Evolutionary conservation across 1,140 invertebrate species (phyloP).

Genomic region (Atopsyche davidsoni): DNA sequence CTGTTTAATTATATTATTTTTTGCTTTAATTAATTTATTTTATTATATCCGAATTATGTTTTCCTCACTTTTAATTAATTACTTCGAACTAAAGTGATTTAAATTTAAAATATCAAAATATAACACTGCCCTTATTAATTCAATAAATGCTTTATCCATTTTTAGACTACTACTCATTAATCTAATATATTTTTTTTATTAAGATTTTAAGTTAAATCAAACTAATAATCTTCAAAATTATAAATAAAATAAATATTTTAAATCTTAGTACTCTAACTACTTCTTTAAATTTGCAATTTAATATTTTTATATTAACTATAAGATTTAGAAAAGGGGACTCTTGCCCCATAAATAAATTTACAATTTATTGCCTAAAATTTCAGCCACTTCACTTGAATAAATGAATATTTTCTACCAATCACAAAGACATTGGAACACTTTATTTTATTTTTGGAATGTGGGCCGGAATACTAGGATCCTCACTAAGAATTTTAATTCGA

Average conservation of each 20-base stretch:
- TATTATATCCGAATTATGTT: constrained; percentile 44
- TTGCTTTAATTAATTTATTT: constrained; percentile 45
- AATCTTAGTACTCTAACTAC: constrained; percentile 42
- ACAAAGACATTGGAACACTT: constrained; percentile 70
- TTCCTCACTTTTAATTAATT: constrained; percentile 38
- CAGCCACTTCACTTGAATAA: constrained; percentile 52
- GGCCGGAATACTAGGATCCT: constrained; percentile 57
- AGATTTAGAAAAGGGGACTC: constrained; percentile 42
- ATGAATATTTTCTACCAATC: constrained; percentile 64
- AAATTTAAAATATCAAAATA: neutral
- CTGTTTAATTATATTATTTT: constrained; percentile 41
- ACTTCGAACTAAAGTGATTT: constrained; percentile 38
- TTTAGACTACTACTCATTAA: constrained; percentile 21
- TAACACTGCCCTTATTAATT: constrained; percentile 35
- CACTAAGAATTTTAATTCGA: constrained; percentile 61
- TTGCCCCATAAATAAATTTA: constrained; percentile 50
- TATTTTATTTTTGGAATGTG: constrained; percentile 68
- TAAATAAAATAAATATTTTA: constrained; percentile 44
- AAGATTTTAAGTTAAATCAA: constrained; percentile 53
- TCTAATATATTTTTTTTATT: constrained; percentile 36
- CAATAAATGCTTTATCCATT: constrained; percentile 33
- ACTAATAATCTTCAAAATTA: constrained; percentile 55
- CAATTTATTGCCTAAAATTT: constrained; percentile 49
- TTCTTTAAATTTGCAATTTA: constrained; percentile 53
- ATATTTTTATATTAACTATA: constrained; percentile 48